Evolutionary conservation across 2,113 vertebrate species (phyloP).

Genomic region (Heteronetta atricapilla): DNA sequence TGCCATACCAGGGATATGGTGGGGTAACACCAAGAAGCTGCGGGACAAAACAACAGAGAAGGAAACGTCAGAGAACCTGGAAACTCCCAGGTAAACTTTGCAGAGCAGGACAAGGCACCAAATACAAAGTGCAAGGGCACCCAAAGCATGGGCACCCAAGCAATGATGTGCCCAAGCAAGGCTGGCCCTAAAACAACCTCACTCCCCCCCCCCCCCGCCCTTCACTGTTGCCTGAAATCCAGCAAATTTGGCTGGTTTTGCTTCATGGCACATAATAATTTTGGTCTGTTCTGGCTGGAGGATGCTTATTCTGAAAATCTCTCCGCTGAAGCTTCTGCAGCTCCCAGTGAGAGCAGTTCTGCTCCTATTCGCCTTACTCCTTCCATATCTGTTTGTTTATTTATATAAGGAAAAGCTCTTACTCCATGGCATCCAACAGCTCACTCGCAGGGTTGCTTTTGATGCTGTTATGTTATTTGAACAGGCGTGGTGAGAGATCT

Average conservation of each 20-base stretch:
- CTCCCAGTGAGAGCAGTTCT: neutral
- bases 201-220: neutral
- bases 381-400: neutral
- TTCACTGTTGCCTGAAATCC: neutral
- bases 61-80: neutral
- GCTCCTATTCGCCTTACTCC: neutral
- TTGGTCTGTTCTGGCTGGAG: neutral
- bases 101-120: neutral
- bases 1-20: fast-evolving
- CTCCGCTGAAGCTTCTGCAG: neutral
- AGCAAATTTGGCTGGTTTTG: neutral
- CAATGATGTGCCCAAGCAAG: neutral
- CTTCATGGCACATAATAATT: fast-evolving
- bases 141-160: fast-evolving
- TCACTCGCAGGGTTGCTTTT: neutral
- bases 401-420: neutral
- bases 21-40: neutral
- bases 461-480: conserved; percentile 7
- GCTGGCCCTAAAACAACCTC: neutral
- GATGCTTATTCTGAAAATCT: neutral
- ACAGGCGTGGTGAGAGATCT: conserved; percentile 31
- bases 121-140: neutral
- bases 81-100: neutral
- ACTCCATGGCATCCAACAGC: neutral
- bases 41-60: neutral